A percentile compares a stretch with the other conserved stretches of the same genome.
Evolutionary conservation across 2,797 vertebrate species (phyloP).

Genomic region (Artibeus lituratus): DNA sequence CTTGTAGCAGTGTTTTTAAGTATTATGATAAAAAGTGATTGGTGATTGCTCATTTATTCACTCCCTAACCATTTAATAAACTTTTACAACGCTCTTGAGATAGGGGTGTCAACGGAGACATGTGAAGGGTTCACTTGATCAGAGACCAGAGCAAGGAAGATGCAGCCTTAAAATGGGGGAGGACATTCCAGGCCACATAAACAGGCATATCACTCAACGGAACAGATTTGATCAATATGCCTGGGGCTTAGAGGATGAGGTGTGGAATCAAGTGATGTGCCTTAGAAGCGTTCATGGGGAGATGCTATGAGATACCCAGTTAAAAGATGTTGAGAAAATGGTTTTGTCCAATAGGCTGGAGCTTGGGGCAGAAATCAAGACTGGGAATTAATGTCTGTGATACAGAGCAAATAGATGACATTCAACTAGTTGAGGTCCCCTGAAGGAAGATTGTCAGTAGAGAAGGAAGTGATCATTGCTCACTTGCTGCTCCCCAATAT

Average conservation of each 20-base stretch:
- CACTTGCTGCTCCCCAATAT: background rate
- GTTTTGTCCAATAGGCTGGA: background rate
- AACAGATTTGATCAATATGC: background rate
- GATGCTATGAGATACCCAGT: background rate
- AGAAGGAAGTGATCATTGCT: background rate
- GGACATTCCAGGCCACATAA: background rate
- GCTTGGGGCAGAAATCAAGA: background rate
- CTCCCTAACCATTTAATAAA: slow-evolving; percentile 31
- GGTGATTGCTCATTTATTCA: slow-evolving; percentile 37
- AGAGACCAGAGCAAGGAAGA: background rate
- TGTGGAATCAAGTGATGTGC: background rate
- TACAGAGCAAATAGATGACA: background rate
- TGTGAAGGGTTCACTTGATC: background rate
- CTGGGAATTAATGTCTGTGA: background rate
- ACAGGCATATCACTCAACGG: background rate
- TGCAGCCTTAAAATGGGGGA: background rate
- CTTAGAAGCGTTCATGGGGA: background rate
- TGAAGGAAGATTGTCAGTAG: background rate
- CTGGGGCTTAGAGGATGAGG: background rate
- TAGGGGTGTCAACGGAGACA: background rate
- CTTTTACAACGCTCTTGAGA: background rate
- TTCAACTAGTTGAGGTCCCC: background rate
- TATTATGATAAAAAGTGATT: background rate
- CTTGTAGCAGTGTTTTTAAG: slow-evolving; percentile 34
- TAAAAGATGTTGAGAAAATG: background rate